Percentiles rank a stretch among this genome's conserved stretches.
Conservation (phyloP, 2,888 invertebrate species). For the Lutraria lutraria region DNA sequence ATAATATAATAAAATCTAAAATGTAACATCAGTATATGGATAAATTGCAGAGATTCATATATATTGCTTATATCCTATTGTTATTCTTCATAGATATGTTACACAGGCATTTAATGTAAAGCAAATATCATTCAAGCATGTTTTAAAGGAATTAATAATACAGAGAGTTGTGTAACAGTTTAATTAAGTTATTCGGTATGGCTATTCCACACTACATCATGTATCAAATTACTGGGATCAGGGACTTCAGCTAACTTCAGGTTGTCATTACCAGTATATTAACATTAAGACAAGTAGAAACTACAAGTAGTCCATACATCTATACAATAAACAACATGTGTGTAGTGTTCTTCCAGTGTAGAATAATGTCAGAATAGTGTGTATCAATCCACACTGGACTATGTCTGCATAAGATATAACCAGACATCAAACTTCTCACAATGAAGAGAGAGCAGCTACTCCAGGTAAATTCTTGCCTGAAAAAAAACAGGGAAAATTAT, state of each 20-base stretch:
- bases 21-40: too few species aligned
- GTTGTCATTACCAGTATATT: background rate
- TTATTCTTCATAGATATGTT: too few species aligned
- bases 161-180: too few species aligned
- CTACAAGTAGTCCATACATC: background rate
- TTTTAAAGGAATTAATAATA: too few species aligned
- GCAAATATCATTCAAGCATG: too few species aligned
- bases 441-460: constrained; percentile 79
- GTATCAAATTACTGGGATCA: background rate
- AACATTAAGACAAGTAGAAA: background rate
- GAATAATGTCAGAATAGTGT: background rate
- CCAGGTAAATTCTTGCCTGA: constrained; percentile 83
- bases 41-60: too few species aligned
- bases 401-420: background rate
- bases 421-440: background rate
- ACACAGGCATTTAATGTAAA: too few species aligned
- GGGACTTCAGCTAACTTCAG: background rate
- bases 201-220: background rate
- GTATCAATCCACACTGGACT: background rate
- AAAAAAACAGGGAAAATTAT: constrained; percentile 36
- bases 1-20: too few species aligned
- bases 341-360: background rate
- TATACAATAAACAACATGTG: background rate
- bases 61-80: too few species aligned
- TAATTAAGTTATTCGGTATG: too few species aligned